These are phyloP conservation scores for Ceratitis capitata DNA, from an alignment of 1,140 invertebrate species.

Conservation along the genomic window DNA sequence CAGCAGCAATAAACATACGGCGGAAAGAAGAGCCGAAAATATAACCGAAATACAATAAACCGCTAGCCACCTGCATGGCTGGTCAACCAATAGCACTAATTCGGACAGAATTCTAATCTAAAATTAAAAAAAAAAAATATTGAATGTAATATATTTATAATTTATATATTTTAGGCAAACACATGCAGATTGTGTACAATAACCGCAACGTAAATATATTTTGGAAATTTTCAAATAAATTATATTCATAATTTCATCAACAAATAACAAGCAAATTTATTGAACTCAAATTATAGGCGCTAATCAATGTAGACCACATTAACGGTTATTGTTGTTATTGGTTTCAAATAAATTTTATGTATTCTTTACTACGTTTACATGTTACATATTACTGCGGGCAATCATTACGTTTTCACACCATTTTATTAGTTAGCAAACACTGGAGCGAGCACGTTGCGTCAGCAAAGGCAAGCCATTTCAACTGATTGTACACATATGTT, in stretches of 20 bases:
- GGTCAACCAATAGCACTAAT: constrained; percentile 21
- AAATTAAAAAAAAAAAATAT: not conserved
- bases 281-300: not conserved
- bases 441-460: not conserved
- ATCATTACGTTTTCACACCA: not conserved
- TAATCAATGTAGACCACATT: not conserved
- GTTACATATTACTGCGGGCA: not conserved
- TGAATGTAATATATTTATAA: not conserved
- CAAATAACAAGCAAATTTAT: not conserved
- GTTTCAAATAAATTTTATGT: not conserved
- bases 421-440: not conserved
- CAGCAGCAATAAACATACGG: not conserved
- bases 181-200: not conserved
- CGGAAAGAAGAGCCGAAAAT: not conserved
- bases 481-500: too few species aligned
- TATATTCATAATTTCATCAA: not conserved
- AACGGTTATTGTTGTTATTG: not conserved
- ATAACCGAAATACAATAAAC: not conserved
- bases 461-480: too few species aligned
- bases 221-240: not conserved
- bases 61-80: not conserved
- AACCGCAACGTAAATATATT: not conserved
- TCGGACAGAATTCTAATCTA: not conserved
- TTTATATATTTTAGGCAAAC: too few species aligned
- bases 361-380: not conserved